Evolutionary conservation across 2,113 vertebrate genomes (phyloP).

Genomic region (Phylloscopus trochiloides): DNA sequence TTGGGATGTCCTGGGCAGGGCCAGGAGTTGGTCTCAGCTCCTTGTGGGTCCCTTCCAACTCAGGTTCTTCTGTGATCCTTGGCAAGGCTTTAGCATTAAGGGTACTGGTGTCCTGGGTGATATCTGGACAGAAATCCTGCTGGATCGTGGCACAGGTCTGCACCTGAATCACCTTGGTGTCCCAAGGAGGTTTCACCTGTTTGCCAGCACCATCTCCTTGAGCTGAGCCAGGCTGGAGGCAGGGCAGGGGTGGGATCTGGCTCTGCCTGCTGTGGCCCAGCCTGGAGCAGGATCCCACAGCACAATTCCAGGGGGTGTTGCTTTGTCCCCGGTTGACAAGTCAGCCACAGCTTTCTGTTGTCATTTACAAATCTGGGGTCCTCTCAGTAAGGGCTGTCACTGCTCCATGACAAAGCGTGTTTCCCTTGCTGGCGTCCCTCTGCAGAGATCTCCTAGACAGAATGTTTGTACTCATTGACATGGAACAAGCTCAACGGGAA

Average conservation of each 20-base stretch:
- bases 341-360: background rate
- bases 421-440: background rate
- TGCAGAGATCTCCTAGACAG: background rate
- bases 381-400: background rate
- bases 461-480: background rate
- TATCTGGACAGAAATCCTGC: background rate
- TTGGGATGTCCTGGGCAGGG: background rate
- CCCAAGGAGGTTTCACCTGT: background rate
- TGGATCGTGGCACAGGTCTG: background rate
- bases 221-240: background rate
- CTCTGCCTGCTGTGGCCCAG: background rate
- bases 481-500: background rate
- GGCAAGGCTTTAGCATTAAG: background rate
- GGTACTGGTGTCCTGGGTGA: background rate
- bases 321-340: background rate
- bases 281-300: background rate
- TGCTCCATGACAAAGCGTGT: background rate
- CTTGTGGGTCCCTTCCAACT: background rate
- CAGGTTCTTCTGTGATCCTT: background rate
- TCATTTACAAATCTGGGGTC: background rate
- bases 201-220: accelerated
- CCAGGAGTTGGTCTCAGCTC: background rate
- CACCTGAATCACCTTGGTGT: no score
- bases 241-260: background rate
- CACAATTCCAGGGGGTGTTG: background rate